Base-by-base conservation (phyloP, 2,113 vertebrate genomes). In the Heterotis niloticus region DNA sequence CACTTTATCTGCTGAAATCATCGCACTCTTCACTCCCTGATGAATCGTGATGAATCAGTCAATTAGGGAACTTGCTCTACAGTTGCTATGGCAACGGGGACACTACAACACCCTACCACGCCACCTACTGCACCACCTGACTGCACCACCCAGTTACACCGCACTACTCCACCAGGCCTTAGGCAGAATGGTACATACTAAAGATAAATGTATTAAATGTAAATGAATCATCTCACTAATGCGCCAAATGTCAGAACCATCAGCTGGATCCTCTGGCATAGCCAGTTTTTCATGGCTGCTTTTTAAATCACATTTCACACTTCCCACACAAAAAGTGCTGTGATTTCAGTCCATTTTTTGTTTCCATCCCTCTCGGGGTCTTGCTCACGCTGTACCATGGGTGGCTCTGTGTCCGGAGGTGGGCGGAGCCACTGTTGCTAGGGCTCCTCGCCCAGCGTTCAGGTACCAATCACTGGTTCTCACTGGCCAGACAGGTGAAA, bases 291-390 rank as follows among this genome's bases (percentile, higher is more conserved):
- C 2, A 51, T 72, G 69, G 51, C 69, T 13, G 20, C 54, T 44
- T 24, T 23, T n/a, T 10, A 72, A 72, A 72, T 72, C 11, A 72
- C 34, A 51, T 72, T 72, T 72, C 69, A 72, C 69, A 71, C 69
- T 71, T 71, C 52, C 44, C 69, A 54, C 69, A 54, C 23, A 20
- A 71, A 54, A 20, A 23, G 69, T 18, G 51, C 34, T 44, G 34
- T 52, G 28, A 71, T 71, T 71, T 71, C 29, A 29, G 54, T 52
- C 34, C 23, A 18, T 14, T n/a, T 72, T 54, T 54, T 5, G 51
- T 24, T 54, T 18, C 44, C 10, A 44, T 44, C n/a, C 69, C 69
- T 10, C 64, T 65, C 20, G 13, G 59, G 59, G 59, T 28, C 20
- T n/a, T 18, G 12, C 59, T 71, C 52, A 71, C 13, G 54, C 16